phyloP scores from a whole-genome alignment of 2,113 vertebrate genomes.

The Microcebus lehilahytsara region DNA sequence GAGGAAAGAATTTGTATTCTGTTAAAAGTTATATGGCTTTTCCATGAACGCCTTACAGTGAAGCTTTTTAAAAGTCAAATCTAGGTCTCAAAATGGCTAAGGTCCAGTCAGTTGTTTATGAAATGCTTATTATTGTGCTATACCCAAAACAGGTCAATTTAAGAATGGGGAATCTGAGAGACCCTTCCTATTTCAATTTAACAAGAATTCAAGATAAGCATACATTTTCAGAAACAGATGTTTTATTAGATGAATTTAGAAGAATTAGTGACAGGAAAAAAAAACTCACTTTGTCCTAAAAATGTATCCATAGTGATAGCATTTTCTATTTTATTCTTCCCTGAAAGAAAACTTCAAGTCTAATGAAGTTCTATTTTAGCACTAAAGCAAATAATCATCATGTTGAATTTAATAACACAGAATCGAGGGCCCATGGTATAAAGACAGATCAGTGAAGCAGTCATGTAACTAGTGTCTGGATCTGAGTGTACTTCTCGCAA shows the following conservation, averaged over 20 bases:
- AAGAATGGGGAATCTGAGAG: background rate
- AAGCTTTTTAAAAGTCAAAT: background rate
- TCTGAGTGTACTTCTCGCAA: background rate
- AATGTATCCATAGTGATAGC: background rate
- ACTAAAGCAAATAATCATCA: background rate
- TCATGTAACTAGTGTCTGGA: background rate
- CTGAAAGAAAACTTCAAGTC: background rate
- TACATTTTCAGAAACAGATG: background rate
- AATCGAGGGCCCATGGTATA: background rate
- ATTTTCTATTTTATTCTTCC: background rate
- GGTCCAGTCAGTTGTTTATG: background rate
- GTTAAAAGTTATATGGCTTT: background rate
- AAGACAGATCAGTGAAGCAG: background rate
- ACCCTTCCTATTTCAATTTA: background rate
- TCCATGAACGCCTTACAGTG: background rate
- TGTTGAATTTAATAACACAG: background rate
- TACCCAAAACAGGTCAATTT: background rate
- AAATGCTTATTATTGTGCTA: background rate
- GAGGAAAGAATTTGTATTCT: background rate
- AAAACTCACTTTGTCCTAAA: background rate
- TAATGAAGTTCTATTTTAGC: background rate
- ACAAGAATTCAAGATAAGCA: background rate
- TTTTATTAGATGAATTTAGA: background rate
- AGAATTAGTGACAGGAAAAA: background rate
- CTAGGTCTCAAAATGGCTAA: background rate